These are phyloP conservation scores for Macaca nemestrina DNA, from an alignment of 2,113 vertebrate genomes.

Conservation along the genomic window DNA sequence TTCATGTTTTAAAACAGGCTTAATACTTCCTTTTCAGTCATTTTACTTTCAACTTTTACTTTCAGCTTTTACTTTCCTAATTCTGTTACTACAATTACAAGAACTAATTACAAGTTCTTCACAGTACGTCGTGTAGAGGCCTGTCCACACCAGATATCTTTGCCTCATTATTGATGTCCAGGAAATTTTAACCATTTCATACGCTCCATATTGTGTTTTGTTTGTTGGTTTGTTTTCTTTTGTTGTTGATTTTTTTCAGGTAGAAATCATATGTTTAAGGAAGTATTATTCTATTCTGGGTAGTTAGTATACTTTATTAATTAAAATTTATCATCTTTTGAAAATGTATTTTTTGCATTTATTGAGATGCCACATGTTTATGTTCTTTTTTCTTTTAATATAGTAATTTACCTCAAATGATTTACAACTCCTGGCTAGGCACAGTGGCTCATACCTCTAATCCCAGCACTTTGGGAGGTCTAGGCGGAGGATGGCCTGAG, in stretches of 20 bases:
- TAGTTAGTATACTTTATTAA: background rate
- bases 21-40: background rate
- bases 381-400: background rate
- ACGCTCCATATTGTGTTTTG: background rate
- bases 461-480: background rate
- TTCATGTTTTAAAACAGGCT: background rate
- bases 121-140: rapidly evolving
- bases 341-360: background rate
- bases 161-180: background rate
- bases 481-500: background rate
- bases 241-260: background rate
- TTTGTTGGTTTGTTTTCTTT: background rate
- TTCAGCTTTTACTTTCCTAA: background rate
- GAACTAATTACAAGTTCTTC: too few species aligned
- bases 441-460: background rate
- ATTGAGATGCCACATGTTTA: background rate
- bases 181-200: background rate
- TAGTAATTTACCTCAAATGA: background rate
- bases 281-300: too few species aligned
- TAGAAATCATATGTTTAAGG: background rate
- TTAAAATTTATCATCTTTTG: background rate
- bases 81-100: background rate
- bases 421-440: background rate
- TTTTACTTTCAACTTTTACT: background rate
- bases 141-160: background rate